Conservation (phyloP, 1,140 invertebrate genomes). For the Neoseiulus cucumeris region DNA sequence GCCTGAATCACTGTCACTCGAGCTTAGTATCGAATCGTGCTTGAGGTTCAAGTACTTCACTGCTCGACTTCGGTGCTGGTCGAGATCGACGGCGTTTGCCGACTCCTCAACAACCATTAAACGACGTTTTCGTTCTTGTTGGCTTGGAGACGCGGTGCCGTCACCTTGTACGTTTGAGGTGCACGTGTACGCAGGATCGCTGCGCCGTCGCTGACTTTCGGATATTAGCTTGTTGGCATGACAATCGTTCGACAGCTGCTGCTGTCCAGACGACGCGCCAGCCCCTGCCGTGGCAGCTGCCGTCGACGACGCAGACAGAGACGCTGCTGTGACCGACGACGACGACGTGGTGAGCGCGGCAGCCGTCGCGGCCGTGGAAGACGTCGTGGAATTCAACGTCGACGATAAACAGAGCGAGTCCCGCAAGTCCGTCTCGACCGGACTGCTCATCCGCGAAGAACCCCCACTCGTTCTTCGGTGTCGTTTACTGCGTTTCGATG, state of each 20-base stretch:
- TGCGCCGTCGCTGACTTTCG: conserved; percentile 3
- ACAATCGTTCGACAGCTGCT: background rate
- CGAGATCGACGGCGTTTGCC: conserved; percentile 18
- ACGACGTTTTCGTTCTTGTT: conserved; percentile 17
- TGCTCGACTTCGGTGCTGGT: conserved; percentile 12
- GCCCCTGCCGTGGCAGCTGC: too few relatives aligned
- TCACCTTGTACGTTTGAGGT: background rate
- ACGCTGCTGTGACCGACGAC: too few relatives aligned
- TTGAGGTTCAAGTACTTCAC: conserved; percentile 13
- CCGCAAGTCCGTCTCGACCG: conserved; percentile 15
- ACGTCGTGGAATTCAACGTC: too few relatives aligned
- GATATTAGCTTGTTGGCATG: background rate
- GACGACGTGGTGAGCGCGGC: too few relatives aligned
- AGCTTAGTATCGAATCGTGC: conserved; percentile 17
- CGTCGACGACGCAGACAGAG: too few relatives aligned
- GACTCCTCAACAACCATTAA: conserved; percentile 12
- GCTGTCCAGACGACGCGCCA: background rate
- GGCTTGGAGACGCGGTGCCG: conserved; percentile 1
- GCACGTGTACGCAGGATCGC: conserved; percentile 1
- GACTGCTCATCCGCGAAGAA: conserved; percentile 18
- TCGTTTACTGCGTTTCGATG: conserved; percentile 10
- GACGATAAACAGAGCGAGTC: conserved; percentile 7
- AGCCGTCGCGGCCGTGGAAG: too few relatives aligned
- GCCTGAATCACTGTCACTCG: conserved; percentile 22
- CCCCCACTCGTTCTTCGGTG: conserved; percentile 14